Evolutionary conservation across 2,797 vertebrate species (phyloP), one percentile per base, ranked within the genome.

Genomic region (Melopsittacus undulatus): DNA sequence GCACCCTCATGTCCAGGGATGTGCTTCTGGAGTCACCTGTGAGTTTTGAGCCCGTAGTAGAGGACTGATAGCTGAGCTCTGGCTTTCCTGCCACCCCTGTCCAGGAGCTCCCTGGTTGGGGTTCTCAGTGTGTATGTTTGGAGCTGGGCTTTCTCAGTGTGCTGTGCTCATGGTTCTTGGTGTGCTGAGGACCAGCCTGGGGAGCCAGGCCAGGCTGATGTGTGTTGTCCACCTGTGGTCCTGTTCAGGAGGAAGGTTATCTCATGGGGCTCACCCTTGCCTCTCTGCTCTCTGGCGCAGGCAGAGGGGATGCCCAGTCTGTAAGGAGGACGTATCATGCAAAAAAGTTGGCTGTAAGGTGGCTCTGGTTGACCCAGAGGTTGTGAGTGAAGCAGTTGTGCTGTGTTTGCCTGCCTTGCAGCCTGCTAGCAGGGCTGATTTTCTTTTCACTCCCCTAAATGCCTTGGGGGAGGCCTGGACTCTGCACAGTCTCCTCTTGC

Each of bases 1-100:
- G 43, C 21, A 18, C 10, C 24, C 38, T 13, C 1, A 1, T 66
- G 34, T 48, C 10, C 0, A 2, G 22, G 16, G 16, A 66, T 0
- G 0, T 0, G 0, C 22, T 83, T 77, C 63, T 81, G 61, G 29
- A 74, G 43, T 11, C 3, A 24, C 8, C 3, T 0, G 22, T 83
- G 46, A 89, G 64, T 89, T 64, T 21, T 85, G 45, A n/a, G 8
- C 10, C 11, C 0, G 0, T 0, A 4, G 12, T 0, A 16, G 30
- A 46, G n/a, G 7, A 11, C 8, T 66, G n/a, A 20, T 51, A 27
- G 40, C 30, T 49, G n/a, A 57, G 5, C 6, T 54, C 11, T 54
- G 52, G 19, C 32, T 86, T 81, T 78, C 24, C 40, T 59, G 11
- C 27, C 27, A 9, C 21, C 26, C 46, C 26, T 9, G 8, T 24